Evolutionary conservation across 53 echinoderm and acorn worm species (phyloP), one percentile per base, ranked within the genome.

Genomic region (Arbacia lixula): DNA sequence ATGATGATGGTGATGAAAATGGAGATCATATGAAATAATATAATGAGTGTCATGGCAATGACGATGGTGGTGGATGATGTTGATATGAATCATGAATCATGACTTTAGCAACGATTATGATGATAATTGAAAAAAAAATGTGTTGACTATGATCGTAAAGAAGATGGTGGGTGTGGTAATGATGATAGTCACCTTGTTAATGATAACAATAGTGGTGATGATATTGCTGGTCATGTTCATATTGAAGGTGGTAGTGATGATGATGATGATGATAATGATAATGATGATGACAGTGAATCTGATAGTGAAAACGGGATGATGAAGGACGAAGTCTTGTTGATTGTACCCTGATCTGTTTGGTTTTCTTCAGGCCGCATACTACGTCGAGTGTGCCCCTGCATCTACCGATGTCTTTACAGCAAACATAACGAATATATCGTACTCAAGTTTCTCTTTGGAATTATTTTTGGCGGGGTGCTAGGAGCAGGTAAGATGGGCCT

Each of bases 321-420:
- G 46, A 46, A 10, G 46, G 14, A 10, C 14, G 8, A 46, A 10
- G 8, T 8, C 8, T 10, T 10, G 8, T 46, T 14, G 14, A 8
- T 46, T 46, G 46, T 40, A 12, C 4, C 5, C 42, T 20, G 27
- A 39, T 4, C 24, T n/a, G n/a, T n/a, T n/a, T n/a, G n/a, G n/a
- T n/a, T n/a, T n/a, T 14, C 14, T 27, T 19, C 35, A 67, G 66
- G 67, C 0, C 36, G 83, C 30, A 22, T 66, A 1, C 67, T 65
- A 3, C 65, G 67, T 12, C 32, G 42, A 49, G 65, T 52, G 6
- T 67, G 83, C 10, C 67, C 66, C 4, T 93, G 69, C 77, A 36
- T 78, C 6, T 43, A 93, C 56, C 72, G 79, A 10, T 69, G 90
- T 51, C 65, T 83, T 8, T 90, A 87, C 68, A 90, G 93, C 68